Base-by-base conservation (phyloP, 2,888 invertebrate species). In the Plebejus anna region DNA sequence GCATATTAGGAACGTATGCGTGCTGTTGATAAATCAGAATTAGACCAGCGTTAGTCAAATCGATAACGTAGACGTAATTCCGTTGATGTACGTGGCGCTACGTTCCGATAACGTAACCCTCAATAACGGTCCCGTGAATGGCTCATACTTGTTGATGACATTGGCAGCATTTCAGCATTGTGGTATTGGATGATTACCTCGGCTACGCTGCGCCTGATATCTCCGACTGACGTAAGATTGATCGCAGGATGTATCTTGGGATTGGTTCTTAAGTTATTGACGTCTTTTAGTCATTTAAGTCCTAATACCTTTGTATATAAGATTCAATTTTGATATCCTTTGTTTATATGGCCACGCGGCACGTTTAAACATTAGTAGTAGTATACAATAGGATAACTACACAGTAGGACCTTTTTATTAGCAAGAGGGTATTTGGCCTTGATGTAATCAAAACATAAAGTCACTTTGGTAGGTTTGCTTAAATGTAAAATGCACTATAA, bases 111-210 rank as follows among this genome's bases (percentile, higher is more conserved):
- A 36, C 75, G 75, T 75, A 75, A 51, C 36, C 75, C 57, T 47
- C 66, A 75, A 75, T 75, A 75, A 75, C 75, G 22, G 61, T 75
- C 57, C 66, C 42, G 42, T 61, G 61, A 75, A 75, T 75, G 66
- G 75, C 66, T 75, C 75, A 66, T 75, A 75, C 75, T 75, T 75
- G 75, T 75, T 75, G 75, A 75, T 75, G 75, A 66, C 66, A 75
- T 66, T 75, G 75, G 75, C 75, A 47, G 66, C 66, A 75, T 75
- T 75, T 66, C 75, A 75, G 47, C 28, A 75, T 22, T 51, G 73
- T 51, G 73, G 51, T 73, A 55, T 73, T 73, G 73, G 73, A 55
- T 73, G 73, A 55, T 51, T 73, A 51, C 55, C 55, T 6, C 51
- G 55, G 73, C 32, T 55, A 55, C 32, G 73, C 73, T 73, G 32